These are phyloP conservation scores for Drosophila orena DNA, from an alignment of 1,140 invertebrate species.

Conservation along the genomic window DNA sequence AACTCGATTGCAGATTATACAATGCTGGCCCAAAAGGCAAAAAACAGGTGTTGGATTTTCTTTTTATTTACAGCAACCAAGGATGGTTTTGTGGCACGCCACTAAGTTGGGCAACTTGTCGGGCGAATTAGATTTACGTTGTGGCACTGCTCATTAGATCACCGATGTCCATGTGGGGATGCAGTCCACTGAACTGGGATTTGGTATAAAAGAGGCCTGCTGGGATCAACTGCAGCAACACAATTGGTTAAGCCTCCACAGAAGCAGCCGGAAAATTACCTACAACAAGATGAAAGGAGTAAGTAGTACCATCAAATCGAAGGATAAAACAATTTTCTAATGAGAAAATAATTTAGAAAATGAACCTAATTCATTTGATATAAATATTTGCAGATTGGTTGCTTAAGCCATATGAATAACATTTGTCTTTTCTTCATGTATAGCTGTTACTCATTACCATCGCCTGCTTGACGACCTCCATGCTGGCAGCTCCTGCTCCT, in stretches of 20 bases:
- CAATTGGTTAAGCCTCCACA: conserved; percentile 21
- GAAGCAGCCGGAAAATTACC: conserved; percentile 14
- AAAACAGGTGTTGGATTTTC: conserved; percentile 52
- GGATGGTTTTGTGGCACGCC: conserved; percentile 47
- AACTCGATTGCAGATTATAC: conserved; percentile 52
- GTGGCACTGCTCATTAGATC: conserved; percentile 59
- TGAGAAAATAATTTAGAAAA: no score
- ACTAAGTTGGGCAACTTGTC: conserved; percentile 28
- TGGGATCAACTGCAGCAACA: conserved; percentile 28
- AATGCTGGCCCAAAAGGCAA: conserved; percentile 48
- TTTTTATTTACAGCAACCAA: conserved; percentile 18
- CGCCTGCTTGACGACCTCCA: conserved; percentile 41
- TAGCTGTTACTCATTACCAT: conserved; percentile 55
- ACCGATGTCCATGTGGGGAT: conserved; percentile 50
- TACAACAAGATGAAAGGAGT: conserved; percentile 57
- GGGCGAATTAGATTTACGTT: conserved; percentile 24
- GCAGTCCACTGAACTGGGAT: conserved; percentile 19
- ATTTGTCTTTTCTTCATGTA: not conserved
- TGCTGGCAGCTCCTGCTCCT: conserved; percentile 52
- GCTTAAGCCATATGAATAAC: not conserved
- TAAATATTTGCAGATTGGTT: no score
- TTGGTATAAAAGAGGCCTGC: conserved; percentile 55
- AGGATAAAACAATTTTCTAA: no score
- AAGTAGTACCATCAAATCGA: conserved; percentile 26
- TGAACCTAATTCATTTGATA: no score